Conservation (phyloP, 2,797 vertebrate species). For the Valencia hispanica region DNA sequence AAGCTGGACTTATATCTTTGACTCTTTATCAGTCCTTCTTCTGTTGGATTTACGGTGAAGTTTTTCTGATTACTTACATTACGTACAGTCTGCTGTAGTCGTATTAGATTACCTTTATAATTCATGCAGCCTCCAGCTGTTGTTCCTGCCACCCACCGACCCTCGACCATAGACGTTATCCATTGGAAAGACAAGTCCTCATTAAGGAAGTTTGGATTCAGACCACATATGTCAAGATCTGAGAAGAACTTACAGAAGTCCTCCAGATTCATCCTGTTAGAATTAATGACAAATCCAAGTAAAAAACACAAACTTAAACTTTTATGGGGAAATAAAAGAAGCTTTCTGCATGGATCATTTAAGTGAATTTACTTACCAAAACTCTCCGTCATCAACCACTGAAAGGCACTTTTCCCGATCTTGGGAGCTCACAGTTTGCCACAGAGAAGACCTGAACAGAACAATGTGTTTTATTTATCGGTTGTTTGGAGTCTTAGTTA, state of each 20-base stretch:
- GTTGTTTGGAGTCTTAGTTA: no score
- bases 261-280: conserved; percentile 82
- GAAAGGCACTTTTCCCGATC: conserved; percentile 47
- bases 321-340: neutral
- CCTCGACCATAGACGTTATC: conserved; percentile 75
- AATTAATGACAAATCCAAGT: neutral
- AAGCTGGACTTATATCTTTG: neutral
- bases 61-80: neutral
- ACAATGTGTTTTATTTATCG: neutral
- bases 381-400: conserved; percentile 74
- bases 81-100: neutral
- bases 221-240: conserved; percentile 85
- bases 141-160: conserved; percentile 86
- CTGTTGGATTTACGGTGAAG: neutral
- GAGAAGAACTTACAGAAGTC: conserved; percentile 82
- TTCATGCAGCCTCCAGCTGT: conserved; percentile 84
- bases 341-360: neutral
- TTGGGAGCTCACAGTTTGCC: conserved; percentile 66
- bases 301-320: neutral
- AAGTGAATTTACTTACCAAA: conserved; percentile 67
- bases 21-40: neutral
- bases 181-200: conserved; percentile 76
- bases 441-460: conserved; percentile 66
- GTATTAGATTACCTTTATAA: conserved; percentile 19
- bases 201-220: conserved; percentile 85